Base-by-base conservation (phyloP, 2,888 invertebrate species). In the Apodemia hepburni region DNA sequence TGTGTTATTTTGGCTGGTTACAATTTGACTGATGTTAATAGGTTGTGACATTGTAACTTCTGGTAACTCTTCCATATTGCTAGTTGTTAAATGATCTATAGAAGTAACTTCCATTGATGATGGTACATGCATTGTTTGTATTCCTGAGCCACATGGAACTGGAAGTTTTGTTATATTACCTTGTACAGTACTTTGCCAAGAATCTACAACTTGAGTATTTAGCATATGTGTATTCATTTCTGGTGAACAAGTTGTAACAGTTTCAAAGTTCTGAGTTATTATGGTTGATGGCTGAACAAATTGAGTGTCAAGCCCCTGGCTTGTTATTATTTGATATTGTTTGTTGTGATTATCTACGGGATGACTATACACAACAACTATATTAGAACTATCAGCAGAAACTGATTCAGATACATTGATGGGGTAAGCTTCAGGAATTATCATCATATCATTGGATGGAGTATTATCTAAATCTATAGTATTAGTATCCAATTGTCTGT, bases 301-400 rank as follows among this genome's bases (percentile, higher is more conserved):
- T 65, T 89, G 87, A 61, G 83, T 71, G 60, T 77, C 84, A 66
- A 88, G 75, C 59, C 78, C 81, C 73, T 85, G 83, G 66, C 86
- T 78, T 61, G 85, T 80, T 59, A 88, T 77, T 49, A 90, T 74
- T 86, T 93, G 79, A 70, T 85, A 94, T 73, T 93, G 92, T 70
- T 93, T 93, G 73, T 86, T 90, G 76, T 90, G 87, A 64, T 92
- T 92, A 73, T 92, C 90, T 45, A 93, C 87, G 57, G 93, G 92
- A 75, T 94, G 93, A 76, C 93, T 93, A 71, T 94, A 94, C 18
- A 94, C 88, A 59, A 94, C 94, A 15, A 94, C 94, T 75, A 94
- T 94, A 71, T 94, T 94, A 1, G 93, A 92, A 78, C 93, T 93
- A 66, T 93, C 92, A 63, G 80, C 73, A 49, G 86, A 70, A 62